Conservation (phyloP, 1,140 invertebrate species). For the Euborellia annulipes region DNA sequence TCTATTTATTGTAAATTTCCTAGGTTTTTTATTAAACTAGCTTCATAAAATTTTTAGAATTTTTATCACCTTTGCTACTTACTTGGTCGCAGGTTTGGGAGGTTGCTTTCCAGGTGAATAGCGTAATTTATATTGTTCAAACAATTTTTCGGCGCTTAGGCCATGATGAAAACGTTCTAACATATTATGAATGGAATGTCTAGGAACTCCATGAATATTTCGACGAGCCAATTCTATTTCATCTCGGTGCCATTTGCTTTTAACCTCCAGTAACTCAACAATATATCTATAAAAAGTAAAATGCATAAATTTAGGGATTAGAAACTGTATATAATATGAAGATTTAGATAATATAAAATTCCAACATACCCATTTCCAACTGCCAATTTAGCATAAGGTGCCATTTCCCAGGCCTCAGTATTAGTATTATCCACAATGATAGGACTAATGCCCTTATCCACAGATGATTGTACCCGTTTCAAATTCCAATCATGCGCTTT, state of each 20-base stretch:
- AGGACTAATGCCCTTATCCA: slow-evolving; percentile 43
- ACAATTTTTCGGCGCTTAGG: slow-evolving; percentile 22
- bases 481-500: slow-evolving; percentile 61
- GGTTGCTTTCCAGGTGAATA: slow-evolving; percentile 21
- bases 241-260: slow-evolving; percentile 55
- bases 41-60: too few species aligned
- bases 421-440: slow-evolving; percentile 83
- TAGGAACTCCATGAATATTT: slow-evolving; percentile 49
- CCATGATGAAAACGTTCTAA: slow-evolving; percentile 41
- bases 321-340: too few species aligned
- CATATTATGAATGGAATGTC: slow-evolving; percentile 45
- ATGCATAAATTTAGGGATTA: too few species aligned
- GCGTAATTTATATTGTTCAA: slow-evolving; percentile 19
- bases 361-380: slow-evolving; percentile 7
- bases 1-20: too few species aligned
- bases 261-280: slow-evolving; percentile 55
- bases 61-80: too few species aligned
- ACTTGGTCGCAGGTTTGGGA: slow-evolving; percentile 14
- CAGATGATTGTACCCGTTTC: slow-evolving; percentile 33
- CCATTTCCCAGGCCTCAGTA: slow-evolving; percentile 61
- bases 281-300: slow-evolving; percentile 44
- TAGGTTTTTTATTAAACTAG: too few species aligned
- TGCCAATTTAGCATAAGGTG: slow-evolving; percentile 44
- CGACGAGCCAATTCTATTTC: slow-evolving; percentile 34
- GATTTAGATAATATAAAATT: too few species aligned